Evolutionary conservation across 2,888 invertebrate species (phyloP), one percentile per base, ranked within the genome.

Genomic region (Trilocha varians): DNA sequence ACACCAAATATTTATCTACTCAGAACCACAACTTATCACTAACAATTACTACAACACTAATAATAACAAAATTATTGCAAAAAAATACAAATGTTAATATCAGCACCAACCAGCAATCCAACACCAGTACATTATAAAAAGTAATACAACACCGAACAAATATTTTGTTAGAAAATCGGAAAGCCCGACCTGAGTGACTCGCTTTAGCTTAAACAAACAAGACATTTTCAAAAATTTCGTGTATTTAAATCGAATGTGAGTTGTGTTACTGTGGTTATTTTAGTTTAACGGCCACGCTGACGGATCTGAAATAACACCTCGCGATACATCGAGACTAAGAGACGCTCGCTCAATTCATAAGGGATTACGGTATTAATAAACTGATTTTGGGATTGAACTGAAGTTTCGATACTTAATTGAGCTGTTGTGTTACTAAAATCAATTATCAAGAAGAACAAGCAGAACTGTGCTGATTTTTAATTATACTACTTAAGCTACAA

Each of bases 191-290:
- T 36, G 45, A 38, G 38, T 40, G 62, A 60, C 61, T 71, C 75
- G 83, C 78, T 79, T 78, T 78, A 70, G 75, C 78, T 80, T 82
- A 78, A 79, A 78, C 68, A 84, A 85, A 85, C 78, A 85, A n/a
- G 65, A 65, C 65, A 70, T 83, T 84, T 85, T 83, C 83, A 83
- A 85, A n/a, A 85, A 84, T 70, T 84, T 76, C 79, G 84, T 84
- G 73, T 82, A 80, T 84, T 84, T 82, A 84, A 82, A 80, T 83
- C 72, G 78, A 72, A 77, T 79, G 79, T 78, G 83, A 83, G 78
- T 83, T 76, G 80, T 78, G 80, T 84, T 83, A 73, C 79, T 65
- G 62, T 50, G 49, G 70, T 80, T 85, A 85, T 85, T 85, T 79
- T 63, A 51, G 83, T 78, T 74, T 75, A 76, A 78, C 78, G 70